A percentile compares a stretch with the other conserved stretches of the same genome.
Conservation (phyloP, 2,113 vertebrate genomes). For the Phoenicopterus ruber region DNA sequence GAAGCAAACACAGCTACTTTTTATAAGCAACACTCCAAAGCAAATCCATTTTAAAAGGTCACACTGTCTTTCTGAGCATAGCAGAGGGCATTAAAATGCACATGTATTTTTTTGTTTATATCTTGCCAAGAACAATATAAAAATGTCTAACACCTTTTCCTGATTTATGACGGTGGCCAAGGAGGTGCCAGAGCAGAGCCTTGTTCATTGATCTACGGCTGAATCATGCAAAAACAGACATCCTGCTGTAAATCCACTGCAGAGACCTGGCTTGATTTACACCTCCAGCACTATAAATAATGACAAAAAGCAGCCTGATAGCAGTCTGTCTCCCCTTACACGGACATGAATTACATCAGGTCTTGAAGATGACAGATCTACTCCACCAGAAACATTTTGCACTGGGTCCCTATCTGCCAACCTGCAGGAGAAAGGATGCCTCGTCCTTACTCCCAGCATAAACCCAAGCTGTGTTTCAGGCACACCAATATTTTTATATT, state of each 20-base stretch:
- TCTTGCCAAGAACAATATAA: slow-evolving; percentile 43
- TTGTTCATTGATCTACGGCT: slow-evolving; percentile 31
- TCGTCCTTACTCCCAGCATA: not conserved
- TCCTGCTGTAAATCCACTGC: slow-evolving; percentile 48
- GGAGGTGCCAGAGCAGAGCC: slow-evolving; percentile 27
- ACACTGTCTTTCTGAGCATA: not conserved
- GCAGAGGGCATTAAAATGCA: not conserved
- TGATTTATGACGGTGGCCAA: slow-evolving; percentile 30
- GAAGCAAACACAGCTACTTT: not conserved
- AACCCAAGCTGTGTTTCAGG: not conserved
- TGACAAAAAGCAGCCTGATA: slow-evolving; percentile 13
- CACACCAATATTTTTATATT: not conserved
- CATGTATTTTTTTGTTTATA: not conserved
- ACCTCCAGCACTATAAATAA: slow-evolving; percentile 27
- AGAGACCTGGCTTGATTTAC: slow-evolving; percentile 37
- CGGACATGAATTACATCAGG: not conserved
- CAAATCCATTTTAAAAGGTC: not conserved
- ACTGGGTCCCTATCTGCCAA: not conserved
- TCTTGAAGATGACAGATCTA: slow-evolving; percentile 20
- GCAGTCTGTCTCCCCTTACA: not conserved
- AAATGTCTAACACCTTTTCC: slow-evolving; percentile 20
- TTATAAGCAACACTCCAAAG: not conserved
- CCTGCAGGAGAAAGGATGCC: not conserved
- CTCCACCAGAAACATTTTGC: not conserved
- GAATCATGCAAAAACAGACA: slow-evolving; percentile 36